Evolutionary conservation across 2,113 vertebrate species (phyloP), one percentile per base, ranked within the genome.

Genomic region (Symphodus melops): DNA sequence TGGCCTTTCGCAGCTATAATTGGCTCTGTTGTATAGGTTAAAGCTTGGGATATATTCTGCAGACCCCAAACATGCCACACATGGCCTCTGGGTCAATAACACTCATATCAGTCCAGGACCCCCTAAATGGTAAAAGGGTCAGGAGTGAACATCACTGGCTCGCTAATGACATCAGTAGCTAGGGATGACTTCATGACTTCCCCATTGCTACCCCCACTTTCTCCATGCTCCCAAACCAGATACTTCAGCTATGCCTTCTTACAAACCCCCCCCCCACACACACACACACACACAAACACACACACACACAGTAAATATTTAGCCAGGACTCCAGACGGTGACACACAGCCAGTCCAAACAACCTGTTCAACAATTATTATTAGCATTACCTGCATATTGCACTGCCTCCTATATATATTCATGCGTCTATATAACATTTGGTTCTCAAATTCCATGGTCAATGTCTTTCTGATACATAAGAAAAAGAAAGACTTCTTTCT

Each of bases 1-100:
- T 94, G 93, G 93, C 91, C 93, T 93, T 94, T 87, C 58, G 48
- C 84, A 71, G 87, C 91, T 92, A 89, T 93, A 94, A 95, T 92
- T 92, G 91, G 91, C 86, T 89, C 66, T n/a, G 81, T 93, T 95
- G 93, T 94, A 94, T 94, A 94, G 91, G 91, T 94, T 94, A 93
- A 92, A 83, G 88, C 90, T 80, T 80, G 86, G 91, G 89, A 94
- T 94, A 94, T 94, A 92, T 93, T 94, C 90, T 86, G 90, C 94
- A 94, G 93, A 92, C 90, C 91, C 92, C 82, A 94, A 95, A 94
- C 93, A 94, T 94, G 92, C 92, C 93, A 94, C 53, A 53, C 82
- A 87, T 86, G 89, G 92, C 91, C 91, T 90, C 80, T 76, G 87
- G 93, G 93, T 94, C 93, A 94, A 86, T 92, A 92, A 93, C 94